Base-by-base conservation (phyloP, 2,888 invertebrate species). In the Mythimna vitellina region DNA sequence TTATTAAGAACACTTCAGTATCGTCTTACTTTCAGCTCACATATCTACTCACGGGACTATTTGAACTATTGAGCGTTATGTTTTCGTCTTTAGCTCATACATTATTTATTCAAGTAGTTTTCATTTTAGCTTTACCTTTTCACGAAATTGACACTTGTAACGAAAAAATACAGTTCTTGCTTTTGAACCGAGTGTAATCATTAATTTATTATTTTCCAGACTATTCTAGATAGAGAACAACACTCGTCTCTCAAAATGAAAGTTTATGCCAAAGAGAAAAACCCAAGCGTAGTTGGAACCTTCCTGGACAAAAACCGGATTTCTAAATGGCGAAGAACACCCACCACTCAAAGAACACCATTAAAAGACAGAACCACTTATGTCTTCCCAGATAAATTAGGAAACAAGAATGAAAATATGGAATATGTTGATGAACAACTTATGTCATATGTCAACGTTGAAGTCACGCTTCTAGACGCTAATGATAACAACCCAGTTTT, bases 401-500 rank as follows among this genome's bases (percentile, higher is more conserved):
- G 94, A 29, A 88, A 91, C 2, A 95, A 91, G 66, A 93, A 83
- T 66, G 95, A 96, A 80, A 96, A 96, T 54, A 91, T 96, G 20
- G 95, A 96, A 82, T 94, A 93, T 67, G 89, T 93, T 65, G 95
- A 95, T 71, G 94, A 96, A 58, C 95, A 96, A 78, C 85, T 96
- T 0, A 95, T 96, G 94, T 96, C 96, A 4, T 96, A 91, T 35
- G 98, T 98, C 0, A 97, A 97, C 56, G 98, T 99, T 0, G 98
- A 98, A 93, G 98, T 99, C 1, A 98, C 98, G 0, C 92, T 99
- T 38, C 95, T 98, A 0, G 99, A 99, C 90, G 98, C 99, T 22
- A 99, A 99, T 89, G 99, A 99, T 90, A 99, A 99, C 87, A 98
- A 98, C 85, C 99, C 99, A 0, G 97, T 97, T 38, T 99, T 99